Conservation (phyloP, 2,888 invertebrate species). For the Phyllotreta cruciferae region DNA sequence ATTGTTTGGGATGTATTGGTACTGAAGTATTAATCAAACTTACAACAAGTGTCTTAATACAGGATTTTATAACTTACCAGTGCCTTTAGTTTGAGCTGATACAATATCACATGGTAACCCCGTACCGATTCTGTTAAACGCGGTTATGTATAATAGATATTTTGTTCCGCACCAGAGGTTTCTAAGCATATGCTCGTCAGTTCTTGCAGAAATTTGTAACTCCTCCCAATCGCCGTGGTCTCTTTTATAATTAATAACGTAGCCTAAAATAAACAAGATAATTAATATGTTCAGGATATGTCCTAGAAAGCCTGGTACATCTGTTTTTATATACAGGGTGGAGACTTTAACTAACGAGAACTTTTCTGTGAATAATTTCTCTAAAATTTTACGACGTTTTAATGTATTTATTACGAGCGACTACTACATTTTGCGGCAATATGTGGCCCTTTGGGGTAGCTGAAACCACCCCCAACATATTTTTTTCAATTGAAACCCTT, state of each 20-base stretch:
- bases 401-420: too few species aligned
- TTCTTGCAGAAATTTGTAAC: constrained; percentile 82
- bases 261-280: constrained; percentile 69
- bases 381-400: too few species aligned
- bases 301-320: background rate
- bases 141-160: constrained; percentile 87
- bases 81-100: constrained; percentile 83
- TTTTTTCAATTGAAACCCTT: too few species aligned
- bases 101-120: constrained; percentile 89
- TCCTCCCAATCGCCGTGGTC: constrained; percentile 94
- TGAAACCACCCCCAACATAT: too few species aligned
- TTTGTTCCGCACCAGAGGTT: constrained; percentile 88
- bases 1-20: constrained; percentile 80
- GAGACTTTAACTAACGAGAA: too few species aligned
- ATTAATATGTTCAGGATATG: constrained; percentile 71
- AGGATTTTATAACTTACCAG: constrained; percentile 60
- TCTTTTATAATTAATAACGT: constrained; percentile 88
- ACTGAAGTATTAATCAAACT: constrained; percentile 60
- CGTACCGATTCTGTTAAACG: constrained; percentile 89
- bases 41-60: background rate
- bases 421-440: too few species aligned
- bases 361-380: too few species aligned
- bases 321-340: too few species aligned
- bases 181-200: constrained; percentile 78
- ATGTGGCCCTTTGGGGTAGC: too few species aligned